These are phyloP conservation scores for Apostichopus japonicus DNA, from an alignment of 35 echinoderm and acorn worm species.

Conservation along the genomic window DNA sequence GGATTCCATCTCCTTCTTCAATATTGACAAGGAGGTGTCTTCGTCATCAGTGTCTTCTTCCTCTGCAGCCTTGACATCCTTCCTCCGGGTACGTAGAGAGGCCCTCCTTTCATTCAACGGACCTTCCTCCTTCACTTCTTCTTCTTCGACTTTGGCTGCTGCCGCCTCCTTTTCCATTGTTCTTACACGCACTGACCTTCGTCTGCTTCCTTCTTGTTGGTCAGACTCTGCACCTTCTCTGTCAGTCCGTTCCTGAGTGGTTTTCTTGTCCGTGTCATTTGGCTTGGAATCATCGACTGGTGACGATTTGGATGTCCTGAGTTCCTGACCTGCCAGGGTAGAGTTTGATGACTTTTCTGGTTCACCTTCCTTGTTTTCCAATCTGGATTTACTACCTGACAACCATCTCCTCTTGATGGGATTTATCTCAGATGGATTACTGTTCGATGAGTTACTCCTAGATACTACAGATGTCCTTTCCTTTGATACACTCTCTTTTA, in stretches of 20 bases:
- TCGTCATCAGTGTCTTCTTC: neutral
- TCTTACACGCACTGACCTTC: slow-evolving; percentile 11
- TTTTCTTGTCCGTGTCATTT: neutral
- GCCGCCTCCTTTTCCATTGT: slow-evolving; percentile 33
- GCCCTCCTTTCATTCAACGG: slow-evolving; percentile 47
- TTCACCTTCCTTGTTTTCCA: neutral
- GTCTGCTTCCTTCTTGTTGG: neutral
- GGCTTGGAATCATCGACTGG: neutral
- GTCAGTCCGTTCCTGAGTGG: neutral
- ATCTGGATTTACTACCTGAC: neutral
- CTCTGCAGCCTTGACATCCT: slow-evolving; percentile 1
- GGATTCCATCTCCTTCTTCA: slow-evolving; percentile 7
- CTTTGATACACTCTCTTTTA: neutral
- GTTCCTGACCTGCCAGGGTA: neutral
- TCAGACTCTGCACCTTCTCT: neutral
- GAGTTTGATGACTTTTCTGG: neutral
- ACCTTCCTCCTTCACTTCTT: neutral
- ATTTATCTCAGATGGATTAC: slow-evolving; percentile 20
- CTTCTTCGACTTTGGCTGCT: neutral
- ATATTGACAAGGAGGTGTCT: slow-evolving; percentile 1
- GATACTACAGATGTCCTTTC: neutral
- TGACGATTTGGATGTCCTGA: neutral
- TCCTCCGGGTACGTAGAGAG: slow-evolving; percentile 11
- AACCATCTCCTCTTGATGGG: slow-evolving; percentile 45
- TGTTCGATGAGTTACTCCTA: neutral